A percentile compares a stretch with the other conserved stretches of the same genome.
These are phyloP conservation scores for Alviniconcha strummeri DNA, from an alignment of 2,888 invertebrate genomes.

Conservation along the genomic window DNA sequence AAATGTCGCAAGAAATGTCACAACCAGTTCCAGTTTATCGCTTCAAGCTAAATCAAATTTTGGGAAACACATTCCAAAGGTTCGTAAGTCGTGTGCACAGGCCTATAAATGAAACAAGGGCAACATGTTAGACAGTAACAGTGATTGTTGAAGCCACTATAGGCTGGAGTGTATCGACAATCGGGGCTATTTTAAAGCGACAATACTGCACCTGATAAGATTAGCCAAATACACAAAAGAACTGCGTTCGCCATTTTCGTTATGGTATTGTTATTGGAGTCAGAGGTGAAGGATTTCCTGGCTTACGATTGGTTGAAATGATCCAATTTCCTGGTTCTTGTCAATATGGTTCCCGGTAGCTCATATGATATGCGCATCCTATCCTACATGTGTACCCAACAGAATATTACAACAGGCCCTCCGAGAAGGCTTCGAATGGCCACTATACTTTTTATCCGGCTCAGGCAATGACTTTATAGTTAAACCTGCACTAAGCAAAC, in stretches of 20 bases:
- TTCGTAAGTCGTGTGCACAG: too few species aligned
- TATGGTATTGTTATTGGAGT: constrained; percentile 18
- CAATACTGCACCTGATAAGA: constrained; percentile 12
- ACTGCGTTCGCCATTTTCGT: constrained; percentile 23
- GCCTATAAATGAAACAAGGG: too few species aligned
- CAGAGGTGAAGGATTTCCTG: not conserved
- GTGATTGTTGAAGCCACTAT: not conserved
- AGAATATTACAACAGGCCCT: not conserved
- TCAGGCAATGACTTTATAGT: not conserved
- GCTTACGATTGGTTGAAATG: constrained; percentile 7
- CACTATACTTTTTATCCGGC: not conserved
- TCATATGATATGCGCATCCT: too few species aligned
- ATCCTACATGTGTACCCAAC: not conserved
- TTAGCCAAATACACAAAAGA: not conserved
- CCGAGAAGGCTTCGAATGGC: not conserved
- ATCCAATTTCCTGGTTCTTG: not conserved
- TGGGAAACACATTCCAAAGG: too few species aligned
- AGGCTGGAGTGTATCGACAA: not conserved
- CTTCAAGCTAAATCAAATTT: too few species aligned
- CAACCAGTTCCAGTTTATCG: too few species aligned
- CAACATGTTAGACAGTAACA: not conserved
- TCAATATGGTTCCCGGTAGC: too few species aligned
- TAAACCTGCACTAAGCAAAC: not conserved
- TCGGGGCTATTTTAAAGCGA: not conserved
- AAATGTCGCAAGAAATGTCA: too few species aligned